Evolutionary conservation across 1,140 invertebrate genomes (phyloP), one percentile per base, ranked within the genome.

Genomic region (Ostrea denselamellosa): DNA sequence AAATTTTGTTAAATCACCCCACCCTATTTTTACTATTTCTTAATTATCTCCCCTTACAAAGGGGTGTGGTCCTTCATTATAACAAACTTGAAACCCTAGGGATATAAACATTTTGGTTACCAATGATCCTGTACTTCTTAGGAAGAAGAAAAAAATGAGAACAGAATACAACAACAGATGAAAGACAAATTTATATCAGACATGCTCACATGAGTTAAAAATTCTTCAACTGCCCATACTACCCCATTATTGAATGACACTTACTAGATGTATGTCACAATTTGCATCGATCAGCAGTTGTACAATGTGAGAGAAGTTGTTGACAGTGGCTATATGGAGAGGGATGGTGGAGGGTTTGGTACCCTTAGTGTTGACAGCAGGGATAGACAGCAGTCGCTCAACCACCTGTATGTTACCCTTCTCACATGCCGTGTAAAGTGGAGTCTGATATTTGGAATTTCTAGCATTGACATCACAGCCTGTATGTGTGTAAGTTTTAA

Each of bases 241-340:
- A 0, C 14, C 10, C 2, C 34, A 83, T 54, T 12, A 51, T 3
- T 77, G 8, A 58, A 9, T 28, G 17, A n/a, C 10, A 85, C 83
- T 62, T 84, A 95, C 94, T 93, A 93, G 90, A 87, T 95, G 93
- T 28, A 94, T 90, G 86, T 95, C 90, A 89, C 91, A 92, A n/a
- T 92, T 93, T 44, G 91, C 90, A 25, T 94, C 89, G 10, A 93
- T 89, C 28, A 95, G 90, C 44, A 91, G 85, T 54, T 92, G 87
- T 56, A 92, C 91, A 77, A 93, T 91, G 83, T 90, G 87, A 7
- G 87, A 62, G 81, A 92, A 90, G 44, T 92, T 92, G 28, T 92
- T 89, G 3, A 84, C 83, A 4, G 92, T 92, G 56, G 94, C 93
- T 34, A 91, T 91, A 91, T 93, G 93, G 53, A 94, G 87, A 7